phyloP scores from a whole-genome alignment of 2,113 vertebrate genomes.

The Malurus melanocephalus region DNA sequence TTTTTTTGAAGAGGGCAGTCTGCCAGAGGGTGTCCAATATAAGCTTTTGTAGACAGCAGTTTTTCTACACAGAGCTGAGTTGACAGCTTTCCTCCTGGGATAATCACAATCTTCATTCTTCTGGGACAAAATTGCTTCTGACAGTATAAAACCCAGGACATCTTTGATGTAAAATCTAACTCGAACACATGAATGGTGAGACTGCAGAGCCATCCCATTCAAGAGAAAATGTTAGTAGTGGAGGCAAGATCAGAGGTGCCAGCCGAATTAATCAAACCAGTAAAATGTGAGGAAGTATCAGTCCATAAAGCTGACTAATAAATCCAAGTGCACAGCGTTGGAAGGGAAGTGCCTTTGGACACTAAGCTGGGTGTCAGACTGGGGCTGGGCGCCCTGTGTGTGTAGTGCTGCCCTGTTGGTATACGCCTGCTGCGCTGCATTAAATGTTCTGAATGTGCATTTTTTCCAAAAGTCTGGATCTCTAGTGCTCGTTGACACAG shows the following conservation, averaged over 20 bases:
- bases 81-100: conserved; percentile 61
- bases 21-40: conserved; percentile 51
- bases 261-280: conserved; percentile 29
- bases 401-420: background rate
- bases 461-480: background rate
- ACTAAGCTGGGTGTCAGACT: conserved; percentile 4
- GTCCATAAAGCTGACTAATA: conserved; percentile 25
- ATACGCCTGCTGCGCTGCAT: background rate
- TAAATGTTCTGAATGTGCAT: background rate
- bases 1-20: conserved; percentile 18
- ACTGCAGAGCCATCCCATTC: conserved; percentile 36
- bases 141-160: conserved; percentile 62
- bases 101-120: conserved; percentile 62
- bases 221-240: conserved; percentile 13
- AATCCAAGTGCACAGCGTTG: background rate
- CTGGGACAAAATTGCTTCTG: conserved; percentile 64
- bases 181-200: conserved; percentile 50
- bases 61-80: conserved; percentile 56
- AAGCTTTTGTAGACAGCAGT: conserved; percentile 51
- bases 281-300: conserved; percentile 32
- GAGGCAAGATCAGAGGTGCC: conserved; percentile 40
- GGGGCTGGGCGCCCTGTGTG: background rate
- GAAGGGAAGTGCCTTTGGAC: background rate
- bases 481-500: background rate
- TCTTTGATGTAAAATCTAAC: conserved; percentile 65